Percentiles rank a stretch among this genome's conserved stretches.
These are phyloP conservation scores for Melanotaenia duboulayi DNA, from an alignment of 2,113 vertebrate species.

Conservation along the genomic window DNA sequence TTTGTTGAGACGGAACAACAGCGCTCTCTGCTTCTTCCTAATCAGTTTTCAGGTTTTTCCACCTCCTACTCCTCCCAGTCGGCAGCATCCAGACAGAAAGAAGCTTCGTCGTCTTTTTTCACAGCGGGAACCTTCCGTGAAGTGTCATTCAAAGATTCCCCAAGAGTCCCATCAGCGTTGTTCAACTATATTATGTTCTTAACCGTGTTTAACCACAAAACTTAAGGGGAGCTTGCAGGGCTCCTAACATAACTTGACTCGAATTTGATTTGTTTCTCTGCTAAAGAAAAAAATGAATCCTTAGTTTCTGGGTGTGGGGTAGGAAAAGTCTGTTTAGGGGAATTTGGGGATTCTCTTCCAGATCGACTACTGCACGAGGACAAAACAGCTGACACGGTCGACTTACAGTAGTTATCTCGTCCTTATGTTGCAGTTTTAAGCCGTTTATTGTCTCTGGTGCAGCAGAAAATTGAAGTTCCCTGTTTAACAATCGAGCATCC, in stretches of 20 bases:
- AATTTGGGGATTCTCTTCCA: not conserved
- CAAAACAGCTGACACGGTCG: not conserved
- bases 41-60: constrained; percentile 5
- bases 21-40: constrained; percentile 60
- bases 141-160: constrained; percentile 1
- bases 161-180: not conserved
- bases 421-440: not conserved
- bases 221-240: not conserved
- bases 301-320: too few species aligned
- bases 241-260: not conserved
- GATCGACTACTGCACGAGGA: not conserved
- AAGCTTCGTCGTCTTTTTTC: not conserved
- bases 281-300: too few species aligned
- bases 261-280: not conserved
- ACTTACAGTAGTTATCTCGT: not conserved
- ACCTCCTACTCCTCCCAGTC: constrained; percentile 33
- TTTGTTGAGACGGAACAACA: constrained; percentile 53
- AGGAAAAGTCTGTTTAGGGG: not conserved
- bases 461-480: constrained; percentile 43
- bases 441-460: constrained; percentile 19
- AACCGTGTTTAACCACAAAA: too few species aligned
- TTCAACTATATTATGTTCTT: too few species aligned
- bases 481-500: constrained; percentile 44
- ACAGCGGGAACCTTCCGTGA: not conserved
- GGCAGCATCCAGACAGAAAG: constrained; percentile 41